Evolutionary conservation across 2,888 invertebrate species (phyloP), one percentile per base, ranked within the genome.

Genomic region (Cyclophora punctaria): DNA sequence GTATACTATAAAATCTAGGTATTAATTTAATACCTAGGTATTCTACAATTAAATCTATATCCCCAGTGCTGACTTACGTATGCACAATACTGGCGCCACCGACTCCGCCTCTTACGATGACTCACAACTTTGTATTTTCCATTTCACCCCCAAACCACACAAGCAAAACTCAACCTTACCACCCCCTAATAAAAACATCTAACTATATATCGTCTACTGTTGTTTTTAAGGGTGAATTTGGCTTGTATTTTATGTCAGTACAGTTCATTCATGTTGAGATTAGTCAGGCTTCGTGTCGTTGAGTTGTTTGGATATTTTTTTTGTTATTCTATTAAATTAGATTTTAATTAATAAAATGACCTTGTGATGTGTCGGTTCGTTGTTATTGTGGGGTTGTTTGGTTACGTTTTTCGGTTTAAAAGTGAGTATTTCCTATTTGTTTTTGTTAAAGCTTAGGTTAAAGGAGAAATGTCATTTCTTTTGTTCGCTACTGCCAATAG

Each of bases 361-460:
- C 50, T 57, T 58, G 67, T 56, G 51, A 76, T 76, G 76, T 76
- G 76, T 51, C 65, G 75, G 40, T 56, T 63, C 49, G 44, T 64
- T 51, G 52, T 65, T 43, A 40, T 66, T 47, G 62, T 60, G 6
- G 53, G 59, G 2, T 51, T 65, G 7, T 50, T 69, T 33, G 56
- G 62, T 35, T 63, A 62, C 53, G 60, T 64, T 50, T 54, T 69
- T 44, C 57, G 56, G 47, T 53, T 58, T 34, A 56, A 35, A 42
- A 65, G 65, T 69, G 48, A 69, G 69, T 65, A 35, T 35, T 7
- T n/a, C 5, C 41, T 41, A 7, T 37, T 37, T 2, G 5, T 37
- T 37, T 5, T 37, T 37, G 37, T 20, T 20, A 20, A 20, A 20
- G 20, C 20, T 20, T 20, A 1, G 20, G 20, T 20, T 20, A 20